Evolutionary conservation across 2,888 invertebrate genomes (phyloP).

Genomic region (Linnaemya vulpina): DNA sequence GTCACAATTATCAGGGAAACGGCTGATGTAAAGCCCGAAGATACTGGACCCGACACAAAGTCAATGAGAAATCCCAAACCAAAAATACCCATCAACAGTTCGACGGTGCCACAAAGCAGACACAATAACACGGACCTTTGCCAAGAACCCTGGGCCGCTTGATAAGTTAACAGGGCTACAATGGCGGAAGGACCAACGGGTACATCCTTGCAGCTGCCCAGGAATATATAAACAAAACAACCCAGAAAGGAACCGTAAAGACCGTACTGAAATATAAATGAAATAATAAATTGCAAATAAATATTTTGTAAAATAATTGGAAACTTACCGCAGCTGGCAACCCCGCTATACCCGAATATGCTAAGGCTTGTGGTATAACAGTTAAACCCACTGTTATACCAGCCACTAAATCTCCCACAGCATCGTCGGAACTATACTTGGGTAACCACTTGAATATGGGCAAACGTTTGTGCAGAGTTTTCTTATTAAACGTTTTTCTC

Average conservation of each 20-base stretch:
- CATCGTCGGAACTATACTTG: conserved; percentile 87
- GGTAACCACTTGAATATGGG: conserved; percentile 92
- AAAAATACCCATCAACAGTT: conserved; percentile 91
- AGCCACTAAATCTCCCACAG: conserved; percentile 94
- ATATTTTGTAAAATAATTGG: not conserved
- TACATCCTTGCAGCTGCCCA: conserved; percentile 96
- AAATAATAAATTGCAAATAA: not conserved
- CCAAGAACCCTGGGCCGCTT: conserved; percentile 87
- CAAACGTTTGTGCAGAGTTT: conserved; percentile 88
- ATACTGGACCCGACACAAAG: conserved; percentile 95
- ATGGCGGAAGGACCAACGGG: conserved; percentile 97
- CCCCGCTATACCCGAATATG: conserved; percentile 91
- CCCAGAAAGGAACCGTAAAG: conserved; percentile 97
- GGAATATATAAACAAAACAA: conserved; percentile 93
- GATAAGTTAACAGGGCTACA: conserved; percentile 92
- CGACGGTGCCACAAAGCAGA: conserved; percentile 89
- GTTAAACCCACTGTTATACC: conserved; percentile 96
- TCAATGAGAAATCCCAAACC: conserved; percentile 94
- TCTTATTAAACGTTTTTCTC: conserved; percentile 85
- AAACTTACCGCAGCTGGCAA: conserved; percentile 87
- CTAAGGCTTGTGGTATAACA: conserved; percentile 95
- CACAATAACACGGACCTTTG: conserved; percentile 88
- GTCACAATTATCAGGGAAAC: conserved; percentile 94
- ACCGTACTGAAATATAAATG: conserved; percentile 88
- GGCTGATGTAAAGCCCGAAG: conserved; percentile 94